Base-by-base conservation (phyloP, 2,888 invertebrate genomes). In the Suillia variegata region DNA sequence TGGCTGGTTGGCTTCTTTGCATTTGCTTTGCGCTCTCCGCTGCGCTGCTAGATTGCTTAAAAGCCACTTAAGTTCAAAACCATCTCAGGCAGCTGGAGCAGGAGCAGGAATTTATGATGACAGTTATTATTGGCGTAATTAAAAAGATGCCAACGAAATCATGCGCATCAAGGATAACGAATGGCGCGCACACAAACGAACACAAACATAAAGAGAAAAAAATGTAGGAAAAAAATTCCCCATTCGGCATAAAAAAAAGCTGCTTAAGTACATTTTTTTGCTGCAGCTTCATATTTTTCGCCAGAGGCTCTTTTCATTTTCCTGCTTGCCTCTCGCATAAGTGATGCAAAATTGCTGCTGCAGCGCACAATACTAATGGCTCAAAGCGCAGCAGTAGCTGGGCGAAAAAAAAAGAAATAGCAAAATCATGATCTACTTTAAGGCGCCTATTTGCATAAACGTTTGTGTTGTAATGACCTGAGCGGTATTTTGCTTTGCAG, bases 111-210 rank as follows among this genome's bases (percentile, higher is more conserved):
- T 45, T 45, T 45, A 45, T 45, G 45, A 18, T 45, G 45, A 45
- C 45, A 45, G 45, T 45, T 45, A 45, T 45, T 45, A 45, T 45
- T 45, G 45, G 45, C 45, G 45, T 45, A 45, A 45, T 45, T 45
- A 45, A 45, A 45, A 45, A 20, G 18, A 45, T 45, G 45, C 45
- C 45, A 45, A 45, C 45, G 45, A 17, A 6, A 45, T 20, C 45
- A 20, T 18, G 18, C 45, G 13, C 18, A 17, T 3, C 20, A 17
- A 18, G 20, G 6, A 20, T 18, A 45, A 45, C 45, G 17, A 45
- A 45, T 45, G 45, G 45, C 18, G 45, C 4, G 13, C 17, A 13
- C n/a, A n/a, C 31, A 12, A 5, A 31, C 31, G 31, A 12, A 31
- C 12, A 31, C 5, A 12, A 31, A 12, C 12, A 12, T 5, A 8